Conservation (phyloP, 92 coral and sea anemone genomes). For the Palythoa heliodiscus region DNA sequence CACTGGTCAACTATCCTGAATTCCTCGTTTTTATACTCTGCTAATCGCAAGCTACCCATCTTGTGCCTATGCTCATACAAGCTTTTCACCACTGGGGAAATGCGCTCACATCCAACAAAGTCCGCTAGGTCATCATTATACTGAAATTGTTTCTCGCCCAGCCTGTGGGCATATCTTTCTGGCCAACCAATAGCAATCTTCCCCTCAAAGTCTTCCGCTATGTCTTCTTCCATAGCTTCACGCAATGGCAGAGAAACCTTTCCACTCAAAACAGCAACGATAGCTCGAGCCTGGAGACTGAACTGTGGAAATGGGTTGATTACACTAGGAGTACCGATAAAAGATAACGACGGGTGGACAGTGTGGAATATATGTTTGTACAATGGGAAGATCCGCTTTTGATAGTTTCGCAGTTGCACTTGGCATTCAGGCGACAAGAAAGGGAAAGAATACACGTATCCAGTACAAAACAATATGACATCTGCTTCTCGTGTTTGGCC, state of each 20-base stretch:
- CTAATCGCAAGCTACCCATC: neutral
- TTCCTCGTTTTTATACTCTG: conserved; percentile 27
- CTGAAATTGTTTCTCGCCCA: conserved; percentile 64
- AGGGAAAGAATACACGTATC: conserved; percentile 79
- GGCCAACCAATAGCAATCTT: conserved; percentile 62
- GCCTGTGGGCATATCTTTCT: conserved; percentile 65
- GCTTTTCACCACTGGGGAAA: conserved; percentile 52
- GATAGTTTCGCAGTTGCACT: conserved; percentile 49
- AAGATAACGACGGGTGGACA: conserved; percentile 70
- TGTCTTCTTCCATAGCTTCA: conserved; percentile 73
- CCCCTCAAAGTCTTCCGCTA: conserved; percentile 66
- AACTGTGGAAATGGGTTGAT: conserved; percentile 84
- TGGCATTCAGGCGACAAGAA: conserved; percentile 67
- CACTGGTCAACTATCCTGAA: conserved; percentile 22
- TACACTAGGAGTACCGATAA: conserved; percentile 67
- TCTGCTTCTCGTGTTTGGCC: conserved; percentile 63
- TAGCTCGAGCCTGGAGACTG: conserved; percentile 72
- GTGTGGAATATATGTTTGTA: conserved; percentile 85
- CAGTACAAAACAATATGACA: conserved; percentile 80
- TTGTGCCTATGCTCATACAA: conserved; percentile 44
- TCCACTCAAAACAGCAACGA: conserved; percentile 71
- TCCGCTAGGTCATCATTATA: conserved; percentile 68
- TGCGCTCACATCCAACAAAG: conserved; percentile 62
- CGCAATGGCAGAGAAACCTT: conserved; percentile 63
- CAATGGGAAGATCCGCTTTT: conserved; percentile 71